Percentiles rank a stretch among this genome's conserved stretches.
phyloP scores from a whole-genome alignment of 1,140 invertebrate genomes.

The Carposina sasakii region DNA sequence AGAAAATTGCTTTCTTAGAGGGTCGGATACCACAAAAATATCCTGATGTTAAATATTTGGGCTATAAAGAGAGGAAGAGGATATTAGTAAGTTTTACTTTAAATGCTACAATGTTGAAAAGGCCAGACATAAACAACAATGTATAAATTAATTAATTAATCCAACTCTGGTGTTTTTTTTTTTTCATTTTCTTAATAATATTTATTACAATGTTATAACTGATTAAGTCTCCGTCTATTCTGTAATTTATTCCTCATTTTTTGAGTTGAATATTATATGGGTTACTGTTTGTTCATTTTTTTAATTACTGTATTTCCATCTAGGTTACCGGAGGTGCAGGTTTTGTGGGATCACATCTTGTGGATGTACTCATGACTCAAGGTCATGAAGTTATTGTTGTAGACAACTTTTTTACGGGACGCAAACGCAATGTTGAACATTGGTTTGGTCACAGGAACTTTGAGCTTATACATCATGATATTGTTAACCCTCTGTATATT shows the following conservation, averaged over 20 bases:
- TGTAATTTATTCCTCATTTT: no score
- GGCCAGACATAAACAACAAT: no score
- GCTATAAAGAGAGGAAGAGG: constrained; percentile 91
- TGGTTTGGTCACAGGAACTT: constrained; percentile 99
- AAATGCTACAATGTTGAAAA: no score
- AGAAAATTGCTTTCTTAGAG: constrained; percentile 81
- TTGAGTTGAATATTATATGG: no score
- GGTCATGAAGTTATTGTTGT: constrained; percentile 99
- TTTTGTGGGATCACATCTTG: constrained; percentile 98
- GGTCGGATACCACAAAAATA: constrained; percentile 85
- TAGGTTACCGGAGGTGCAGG: constrained; percentile 98
- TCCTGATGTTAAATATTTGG: constrained; percentile 92
- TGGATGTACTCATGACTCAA: constrained; percentile 94
- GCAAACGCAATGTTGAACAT: constrained; percentile 97
- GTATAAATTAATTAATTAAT: no score
- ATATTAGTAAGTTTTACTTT: constrained; percentile 90
- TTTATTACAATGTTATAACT: no score
- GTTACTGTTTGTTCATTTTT: no score
- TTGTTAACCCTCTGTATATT: constrained; percentile 97
- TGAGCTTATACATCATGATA: constrained; percentile 98
- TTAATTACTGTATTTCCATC: no score
- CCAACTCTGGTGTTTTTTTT: no score
- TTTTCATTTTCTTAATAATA: no score
- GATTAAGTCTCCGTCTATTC: no score
- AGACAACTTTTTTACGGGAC: constrained; percentile 98